Evolutionary conservation across 64 coral and sea anemone species (phyloP), one percentile per base, ranked within the genome.

Genomic region (Actinia equina): DNA sequence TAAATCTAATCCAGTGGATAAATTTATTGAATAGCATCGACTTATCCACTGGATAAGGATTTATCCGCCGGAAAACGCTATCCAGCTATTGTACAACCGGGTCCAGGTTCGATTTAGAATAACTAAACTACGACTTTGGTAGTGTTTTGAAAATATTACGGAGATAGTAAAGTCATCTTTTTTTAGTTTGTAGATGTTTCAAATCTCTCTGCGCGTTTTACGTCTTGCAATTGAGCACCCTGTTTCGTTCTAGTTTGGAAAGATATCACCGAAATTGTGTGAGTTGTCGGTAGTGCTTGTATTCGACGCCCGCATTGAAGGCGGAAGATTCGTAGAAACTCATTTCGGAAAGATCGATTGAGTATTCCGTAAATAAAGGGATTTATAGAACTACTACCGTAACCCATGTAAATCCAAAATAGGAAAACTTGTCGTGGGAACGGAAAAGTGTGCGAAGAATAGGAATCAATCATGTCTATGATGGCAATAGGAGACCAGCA

Each of bases 311-410:
- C n/a, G 20, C 63, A 69, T 69, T 20, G 19, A 69, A 69, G 23
- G 9, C 63, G 63, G 20, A 82, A 91, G 62, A 91, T 91, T 10
- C 54, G 23, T 10, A 51, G 6, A 82, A 91, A 91, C 69, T 87
- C 89, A 64, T 71, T 17, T 52, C 77, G 77, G 26, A 91, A 91
- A 16, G 85, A 56, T 17, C 59, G 53, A 43, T 91, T 91, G 20
- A 91, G 12, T 37, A 87, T 69, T 23, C 89, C 89, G 58, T 91
- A 91, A 69, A 91, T 87, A 4, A 91, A 43, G 0, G 89, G 89
- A 17, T 91, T 91, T 9, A 91, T 44, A 7, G 71, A 82, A 77
- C 84, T 82, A 2, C 71, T 77, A 7, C 56, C 27, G 25, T 85
- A 85, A 11, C 74, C 58, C 76, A 82, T 79, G 0, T 77, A 61